These are phyloP conservation scores for Morbakka virulenta DNA, from an alignment of 30 jellyfish, hydroid and myxozoan genomes.

Conservation along the genomic window DNA sequence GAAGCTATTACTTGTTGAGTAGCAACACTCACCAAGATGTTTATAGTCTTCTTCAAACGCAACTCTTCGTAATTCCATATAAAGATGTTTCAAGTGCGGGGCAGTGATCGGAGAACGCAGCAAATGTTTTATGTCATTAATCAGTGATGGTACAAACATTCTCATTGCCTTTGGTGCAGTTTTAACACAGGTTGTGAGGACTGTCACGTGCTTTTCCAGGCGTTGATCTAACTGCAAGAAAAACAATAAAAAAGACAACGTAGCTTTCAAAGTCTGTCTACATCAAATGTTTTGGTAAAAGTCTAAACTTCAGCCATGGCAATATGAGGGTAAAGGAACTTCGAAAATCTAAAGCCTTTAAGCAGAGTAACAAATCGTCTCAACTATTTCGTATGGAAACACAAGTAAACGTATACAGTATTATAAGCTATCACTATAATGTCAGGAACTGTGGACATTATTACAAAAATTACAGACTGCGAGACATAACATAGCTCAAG, in stretches of 20 bases:
- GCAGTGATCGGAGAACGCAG: constrained; percentile 69
- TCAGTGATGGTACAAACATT: background rate
- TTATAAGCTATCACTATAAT: no score
- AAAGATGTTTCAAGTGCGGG: constrained; percentile 48
- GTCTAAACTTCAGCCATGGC: no score
- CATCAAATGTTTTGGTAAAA: no score
- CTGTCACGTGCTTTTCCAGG: constrained; percentile 37
- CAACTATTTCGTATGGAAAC: no score
- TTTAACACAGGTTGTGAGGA: constrained; percentile 2
- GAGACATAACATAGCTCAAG: no score
- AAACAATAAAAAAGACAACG: background rate
- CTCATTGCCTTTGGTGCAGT: constrained; percentile 15
- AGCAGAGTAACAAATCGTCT: background rate
- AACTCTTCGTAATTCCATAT: constrained; percentile 39
- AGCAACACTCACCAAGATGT: constrained; percentile 80
- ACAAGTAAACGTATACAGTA: no score
- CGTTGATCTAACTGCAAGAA: constrained; percentile 26
- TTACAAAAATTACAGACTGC: no score
- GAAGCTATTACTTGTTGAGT: no score
- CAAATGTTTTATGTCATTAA: constrained; percentile 6
- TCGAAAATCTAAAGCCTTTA: background rate
- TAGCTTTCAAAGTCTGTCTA: no score
- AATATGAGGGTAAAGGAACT: no score
- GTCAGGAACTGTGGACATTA: no score
- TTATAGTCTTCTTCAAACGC: constrained; percentile 42